These are phyloP conservation scores for Phodopus roborovskii DNA, from an alignment of 2,113 vertebrate genomes.

Conservation along the genomic window DNA sequence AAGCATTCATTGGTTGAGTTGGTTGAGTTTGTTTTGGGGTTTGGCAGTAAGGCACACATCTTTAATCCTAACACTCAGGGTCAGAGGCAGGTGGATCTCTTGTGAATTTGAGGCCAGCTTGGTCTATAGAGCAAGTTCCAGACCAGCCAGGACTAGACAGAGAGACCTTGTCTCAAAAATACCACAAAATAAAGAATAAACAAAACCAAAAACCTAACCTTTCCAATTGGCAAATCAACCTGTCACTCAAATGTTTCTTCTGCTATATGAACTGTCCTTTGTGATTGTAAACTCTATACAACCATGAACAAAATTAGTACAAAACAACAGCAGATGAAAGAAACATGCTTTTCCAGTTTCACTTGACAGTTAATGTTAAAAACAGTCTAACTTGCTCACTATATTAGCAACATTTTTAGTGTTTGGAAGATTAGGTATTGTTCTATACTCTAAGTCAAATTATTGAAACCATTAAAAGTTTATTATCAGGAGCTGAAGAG, in stretches of 20 bases:
- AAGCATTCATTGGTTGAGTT: not conserved
- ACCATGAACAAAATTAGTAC: constrained; percentile 5
- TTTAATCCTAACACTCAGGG: not conserved
- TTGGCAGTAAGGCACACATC: not conserved
- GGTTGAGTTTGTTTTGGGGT: not conserved
- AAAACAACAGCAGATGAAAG: not conserved
- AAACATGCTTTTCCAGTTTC: not conserved
- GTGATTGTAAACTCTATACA: not conserved
- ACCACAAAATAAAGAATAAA: not conserved
- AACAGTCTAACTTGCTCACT: not conserved
- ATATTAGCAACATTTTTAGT: not conserved
- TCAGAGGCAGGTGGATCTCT: not conserved
- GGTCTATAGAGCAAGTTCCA: not conserved
- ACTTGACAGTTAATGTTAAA: not conserved
- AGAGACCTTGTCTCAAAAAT: not conserved
- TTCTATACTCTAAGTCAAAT: not conserved
- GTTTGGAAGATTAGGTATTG: not conserved
- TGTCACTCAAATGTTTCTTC: constrained; percentile 10
- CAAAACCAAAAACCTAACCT: not conserved
- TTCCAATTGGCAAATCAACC: not conserved
- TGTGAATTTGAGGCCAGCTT: not conserved
- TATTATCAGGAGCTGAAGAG: not conserved
- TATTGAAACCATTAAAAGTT: not conserved
- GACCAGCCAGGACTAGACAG: not conserved
- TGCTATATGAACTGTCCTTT: not conserved